These are phyloP conservation scores for Panopea generosa DNA, from an alignment of 2,888 invertebrate species.

Conservation along the genomic window DNA sequence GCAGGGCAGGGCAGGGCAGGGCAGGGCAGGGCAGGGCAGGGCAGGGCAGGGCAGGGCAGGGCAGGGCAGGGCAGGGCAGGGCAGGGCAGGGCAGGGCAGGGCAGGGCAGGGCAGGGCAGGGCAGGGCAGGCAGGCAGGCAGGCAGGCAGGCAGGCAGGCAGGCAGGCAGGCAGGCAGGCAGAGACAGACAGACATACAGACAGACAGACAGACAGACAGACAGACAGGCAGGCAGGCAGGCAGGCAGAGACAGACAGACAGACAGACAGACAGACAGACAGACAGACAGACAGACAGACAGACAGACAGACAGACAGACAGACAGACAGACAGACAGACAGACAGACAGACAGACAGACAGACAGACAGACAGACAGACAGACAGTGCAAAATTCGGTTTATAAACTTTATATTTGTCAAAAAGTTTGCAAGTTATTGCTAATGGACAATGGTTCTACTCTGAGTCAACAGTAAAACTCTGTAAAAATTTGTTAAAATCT, in stretches of 20 bases:
- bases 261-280: constrained; percentile 16
- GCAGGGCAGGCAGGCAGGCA: constrained; percentile 6
- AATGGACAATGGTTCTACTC: too few species aligned
- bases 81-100: constrained; percentile 3
- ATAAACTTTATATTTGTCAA: too few species aligned
- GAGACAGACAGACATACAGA: too few species aligned
- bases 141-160: constrained; percentile 16
- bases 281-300: constrained; percentile 16
- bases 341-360: constrained; percentile 15
- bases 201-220: too few species aligned
- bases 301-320: constrained; percentile 13
- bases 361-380: constrained; percentile 16
- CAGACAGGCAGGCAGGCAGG: too few species aligned
- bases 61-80: background rate
- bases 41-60: too few species aligned
- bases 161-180: too few species aligned
- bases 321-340: constrained; percentile 22
- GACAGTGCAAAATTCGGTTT: constrained; percentile 5
- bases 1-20: too few species aligned
- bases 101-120: background rate
- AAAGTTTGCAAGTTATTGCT: too few species aligned
- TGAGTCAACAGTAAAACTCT: too few species aligned
- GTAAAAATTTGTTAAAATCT: too few species aligned
- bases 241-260: constrained; percentile 20
- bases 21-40: too few species aligned